Evolutionary conservation across 2,797 vertebrate species (phyloP), one percentile per base, ranked within the genome.

Genomic region (Notoglanidium macrostoma): DNA sequence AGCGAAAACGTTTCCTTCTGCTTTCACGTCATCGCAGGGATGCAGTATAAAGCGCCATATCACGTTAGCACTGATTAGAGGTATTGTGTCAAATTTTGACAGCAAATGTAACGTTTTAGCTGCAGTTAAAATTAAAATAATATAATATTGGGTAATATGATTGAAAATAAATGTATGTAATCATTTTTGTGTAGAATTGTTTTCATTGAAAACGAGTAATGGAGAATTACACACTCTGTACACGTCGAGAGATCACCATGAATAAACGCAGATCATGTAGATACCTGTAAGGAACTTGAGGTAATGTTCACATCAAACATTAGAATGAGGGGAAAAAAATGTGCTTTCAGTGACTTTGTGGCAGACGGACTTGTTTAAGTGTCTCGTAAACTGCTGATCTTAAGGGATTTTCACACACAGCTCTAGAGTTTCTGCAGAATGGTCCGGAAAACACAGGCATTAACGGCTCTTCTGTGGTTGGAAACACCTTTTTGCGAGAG

Each of bases 81-180:
- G 4, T 61, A 49, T 29, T 29, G 40, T 85, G 84, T 82, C 46
- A 68, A 8, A 54, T 32, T 21, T 54, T 46, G 51, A 51, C 61
- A 29, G 65, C 46, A 49, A 85, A 57, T 82, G 79, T 61, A 14
- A 35, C 26, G 8, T 84, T 54, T 84, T 57, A 84, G 46, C 65
- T 83, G 61, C 51, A 84, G 49, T 55, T 32, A 67, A 17, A 2
- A 9, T 0, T 23, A 17, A 74, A 14, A 35, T 67, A 51, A 82
- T 51, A 83, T 67, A 29, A 67, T 83, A 67, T 80, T 85, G 35
- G 12, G 23, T 63, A 63, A 35, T 8, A 32, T 83, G 85, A 82
- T 81, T 74, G 29, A 49, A 87, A 90, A 86, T 87, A 88, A 90
- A 89, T 87, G 59, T 85, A 35, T 89, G 23, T 21, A 85, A 78